These are phyloP conservation scores for Ascaphus truei DNA, from an alignment of 2,113 vertebrate genomes.

Conservation along the genomic window DNA sequence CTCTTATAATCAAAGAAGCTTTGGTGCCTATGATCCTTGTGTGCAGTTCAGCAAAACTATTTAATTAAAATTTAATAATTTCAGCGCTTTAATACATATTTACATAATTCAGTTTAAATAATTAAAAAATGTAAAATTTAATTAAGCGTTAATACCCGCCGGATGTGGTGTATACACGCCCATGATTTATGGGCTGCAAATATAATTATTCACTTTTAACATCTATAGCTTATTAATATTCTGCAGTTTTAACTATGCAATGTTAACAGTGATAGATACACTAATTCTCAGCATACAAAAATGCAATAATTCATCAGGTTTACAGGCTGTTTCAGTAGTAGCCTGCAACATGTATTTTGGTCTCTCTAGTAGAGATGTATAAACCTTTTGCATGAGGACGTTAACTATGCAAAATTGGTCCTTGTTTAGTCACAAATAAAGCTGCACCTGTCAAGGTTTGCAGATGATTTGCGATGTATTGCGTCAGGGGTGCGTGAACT, in stretches of 20 bases:
- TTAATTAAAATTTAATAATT: not conserved
- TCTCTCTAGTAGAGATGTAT: not conserved
- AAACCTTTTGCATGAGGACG: not conserved
- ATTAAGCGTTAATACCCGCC: constrained; percentile 5
- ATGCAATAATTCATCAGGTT: not conserved
- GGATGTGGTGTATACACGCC: not conserved
- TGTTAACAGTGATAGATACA: not conserved
- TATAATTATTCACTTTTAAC: not conserved
- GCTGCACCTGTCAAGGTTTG: no score
- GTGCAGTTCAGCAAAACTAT: not conserved
- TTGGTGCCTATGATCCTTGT: not conserved
- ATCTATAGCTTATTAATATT: not conserved
- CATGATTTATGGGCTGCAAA: not conserved
- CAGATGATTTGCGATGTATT: no score
- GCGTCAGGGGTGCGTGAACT: no score
- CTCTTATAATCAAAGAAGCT: constrained; percentile 4
- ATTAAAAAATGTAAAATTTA: constrained; percentile 1
- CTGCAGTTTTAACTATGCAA: not conserved
- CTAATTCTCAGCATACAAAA: not conserved
- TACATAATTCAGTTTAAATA: constrained; percentile 10
- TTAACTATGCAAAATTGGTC: no score
- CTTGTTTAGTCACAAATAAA: no score
- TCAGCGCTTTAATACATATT: constrained; percentile 10
- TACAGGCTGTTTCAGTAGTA: not conserved
- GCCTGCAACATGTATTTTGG: not conserved